Base-by-base conservation (phyloP, 2,888 invertebrate species). In the Agrochola lota region DNA sequence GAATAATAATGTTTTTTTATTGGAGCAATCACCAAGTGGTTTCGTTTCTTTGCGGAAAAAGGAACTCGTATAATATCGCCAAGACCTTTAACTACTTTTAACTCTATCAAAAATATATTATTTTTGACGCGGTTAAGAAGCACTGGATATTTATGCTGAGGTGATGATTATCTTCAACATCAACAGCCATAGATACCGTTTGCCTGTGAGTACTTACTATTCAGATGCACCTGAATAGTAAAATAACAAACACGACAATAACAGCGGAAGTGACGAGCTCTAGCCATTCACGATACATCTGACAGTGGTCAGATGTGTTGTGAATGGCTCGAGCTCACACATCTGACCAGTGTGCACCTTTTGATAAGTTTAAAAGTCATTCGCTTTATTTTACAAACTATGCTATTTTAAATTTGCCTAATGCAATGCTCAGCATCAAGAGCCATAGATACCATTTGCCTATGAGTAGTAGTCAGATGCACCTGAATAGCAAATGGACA, bases 181-280 rank as follows among this genome's bases (percentile, higher is more conserved):
- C 3, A 30, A 49, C 12, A 15, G 7, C 4, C 1, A 7, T 66
- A 11, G 4, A 55, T 20, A 40, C 26, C 20, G 11, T 70, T 40
- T 70, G 43, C 40, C 17, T 62, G 35, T 60, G 17, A 23, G 20
- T n/a, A n/a, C n/a, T 30, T 23, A 43, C 12, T 30, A n/a, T 43
- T n/a, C 23, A 67, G 20, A 52, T 69, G 40, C 55, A 43, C 9
- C 23, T 23, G 55, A 40, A 26, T 46, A 35, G n/a, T 30, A n/a
- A 35, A 46, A 20, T 8, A n/a, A 71, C 15, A 71, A 59, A 35
- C 55, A 12, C 43, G 7, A 46, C 46, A 74, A 49, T 59, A 15
- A 46, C 30, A 52, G 46, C 49, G 43, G 74, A 52, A 75, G 52
- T 62, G 30, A 40, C 30, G 73, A 73, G 26, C 52, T 62, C 26